Evolutionary conservation across 2,888 invertebrate species (phyloP), one percentile per base, ranked within the genome.

Genomic region (Andricus curvator): DNA sequence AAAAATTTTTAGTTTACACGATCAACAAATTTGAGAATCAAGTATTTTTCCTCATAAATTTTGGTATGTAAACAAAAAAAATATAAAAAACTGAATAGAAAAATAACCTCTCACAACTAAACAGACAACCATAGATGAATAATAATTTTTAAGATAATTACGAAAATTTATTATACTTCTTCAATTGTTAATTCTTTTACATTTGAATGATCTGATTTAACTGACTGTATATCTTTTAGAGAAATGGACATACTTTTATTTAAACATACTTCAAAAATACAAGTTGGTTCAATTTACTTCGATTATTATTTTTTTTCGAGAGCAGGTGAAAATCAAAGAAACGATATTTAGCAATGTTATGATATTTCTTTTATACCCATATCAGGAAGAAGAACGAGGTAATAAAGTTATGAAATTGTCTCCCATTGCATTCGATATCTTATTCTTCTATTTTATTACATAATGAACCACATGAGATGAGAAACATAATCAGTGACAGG

Each of bases 351-450:
- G 9, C 15, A 44, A 25, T 9, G 22, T 68, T 2, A 48, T 48
- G 48, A 8, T 17, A 48, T 68, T 48, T 68, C 48, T 68, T 44
- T 64, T 67, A 48, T 48, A 68, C 15, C 17, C 48, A 29, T 44
- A 44, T n/a, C 8, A 68, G 44, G 44, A 68, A 68, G 9, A 15
- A 22, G 44, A 48, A 29, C 68, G 48, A 48, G 29, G 25, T 48
- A 48, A 20, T 68, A 68, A 48, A 22, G 25, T 48, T 15, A 48
- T 41, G 68, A 68, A 48, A 68, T 44, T 68, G 68, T 48, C 48
- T 22, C 41, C 11, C 22, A 5, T 37, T 67, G 67, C 67, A 41
- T 22, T 41, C 15, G 20, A 37, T 48, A 5, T 37, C n/a, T 41
- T 44, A 37, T 44, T 22, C 37, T 41, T 67, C 22, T 41, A 67